Conservation (phyloP, 2,797 vertebrate species). For the Choloepus didactylus region DNA sequence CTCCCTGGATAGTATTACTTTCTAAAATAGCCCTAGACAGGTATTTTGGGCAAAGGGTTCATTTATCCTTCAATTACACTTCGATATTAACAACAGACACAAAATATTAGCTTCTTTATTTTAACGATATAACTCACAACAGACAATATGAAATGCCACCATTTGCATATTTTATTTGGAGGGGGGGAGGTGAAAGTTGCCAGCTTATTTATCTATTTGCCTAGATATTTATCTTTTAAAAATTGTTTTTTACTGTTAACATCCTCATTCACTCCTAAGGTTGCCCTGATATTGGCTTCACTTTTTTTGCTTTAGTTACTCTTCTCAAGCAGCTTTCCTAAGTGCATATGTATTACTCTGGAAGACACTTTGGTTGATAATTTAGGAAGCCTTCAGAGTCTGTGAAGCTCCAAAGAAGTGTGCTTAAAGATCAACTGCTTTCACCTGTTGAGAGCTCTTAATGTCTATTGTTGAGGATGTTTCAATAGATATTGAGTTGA, state of each 20-base stretch:
- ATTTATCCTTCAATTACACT: not conserved
- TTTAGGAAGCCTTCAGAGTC: not conserved
- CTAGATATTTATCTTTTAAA: not conserved
- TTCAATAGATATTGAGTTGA: conserved; percentile 24
- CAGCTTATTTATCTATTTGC: not conserved
- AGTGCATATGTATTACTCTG: not conserved
- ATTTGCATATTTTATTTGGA: not conserved
- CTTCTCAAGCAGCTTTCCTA: not conserved
- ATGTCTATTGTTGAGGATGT: conserved; percentile 14
- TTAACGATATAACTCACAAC: not conserved
- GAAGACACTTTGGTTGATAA: not conserved
- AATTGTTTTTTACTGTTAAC: not conserved
- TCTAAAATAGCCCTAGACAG: not conserved
- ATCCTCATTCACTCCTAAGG: not conserved
- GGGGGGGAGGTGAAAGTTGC: not conserved
- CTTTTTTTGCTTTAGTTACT: not conserved
- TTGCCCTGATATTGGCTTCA: not conserved
- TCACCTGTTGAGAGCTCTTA: not conserved
- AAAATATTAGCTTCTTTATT: not conserved
- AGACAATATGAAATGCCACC: not conserved
- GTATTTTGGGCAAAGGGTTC: not conserved
- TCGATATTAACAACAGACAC: not conserved
- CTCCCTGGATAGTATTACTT: not conserved
- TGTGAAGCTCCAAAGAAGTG: not conserved
- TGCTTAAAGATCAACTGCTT: not conserved